Percentiles rank a stretch among this genome's conserved stretches.
Evolutionary conservation across 1,140 invertebrate genomes (phyloP).

Genomic region (Andricus grossulariae): DNA sequence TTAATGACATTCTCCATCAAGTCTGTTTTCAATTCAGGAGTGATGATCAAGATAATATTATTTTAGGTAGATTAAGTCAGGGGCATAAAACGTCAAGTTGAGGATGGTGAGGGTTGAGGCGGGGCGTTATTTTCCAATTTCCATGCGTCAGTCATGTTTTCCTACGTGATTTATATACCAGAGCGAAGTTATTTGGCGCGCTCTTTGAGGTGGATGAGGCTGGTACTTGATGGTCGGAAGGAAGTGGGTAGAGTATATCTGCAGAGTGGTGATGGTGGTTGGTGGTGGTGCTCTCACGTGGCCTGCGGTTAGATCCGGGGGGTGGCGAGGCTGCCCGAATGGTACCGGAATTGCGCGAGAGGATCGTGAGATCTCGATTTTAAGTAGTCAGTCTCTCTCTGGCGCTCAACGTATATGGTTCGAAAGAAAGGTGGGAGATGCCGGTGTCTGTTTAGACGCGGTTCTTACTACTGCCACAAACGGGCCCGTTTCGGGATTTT

Average conservation of each 20-base stretch:
- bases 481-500: slow-evolving; percentile 25
- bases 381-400: slow-evolving; percentile 58
- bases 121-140: slow-evolving; percentile 29
- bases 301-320: slow-evolving; percentile 43
- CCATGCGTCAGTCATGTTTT: slow-evolving; percentile 30
- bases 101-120: slow-evolving; percentile 6
- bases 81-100: slow-evolving; percentile 3
- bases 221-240: slow-evolving; percentile 51
- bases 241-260: slow-evolving; percentile 38
- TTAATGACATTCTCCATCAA: too few relatives aligned
- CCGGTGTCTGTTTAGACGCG: slow-evolving; percentile 34
- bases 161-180: slow-evolving; percentile 23
- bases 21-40: not conserved
- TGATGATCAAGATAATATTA: not conserved
- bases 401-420: slow-evolving; percentile 60
- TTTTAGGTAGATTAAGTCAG: slow-evolving; percentile 4
- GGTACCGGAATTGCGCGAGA: slow-evolving; percentile 38
- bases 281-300: slow-evolving; percentile 36
- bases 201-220: slow-evolving; percentile 59
- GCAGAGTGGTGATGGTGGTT: slow-evolving; percentile 16
- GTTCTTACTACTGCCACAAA: slow-evolving; percentile 33
- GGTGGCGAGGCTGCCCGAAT: slow-evolving; percentile 51
- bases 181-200: slow-evolving; percentile 44
- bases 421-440: slow-evolving; percentile 44
- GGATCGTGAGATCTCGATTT: slow-evolving; percentile 48